Evolutionary conservation across 2,797 vertebrate genomes (phyloP).

Genomic region (Vespertilio murinus): DNA sequence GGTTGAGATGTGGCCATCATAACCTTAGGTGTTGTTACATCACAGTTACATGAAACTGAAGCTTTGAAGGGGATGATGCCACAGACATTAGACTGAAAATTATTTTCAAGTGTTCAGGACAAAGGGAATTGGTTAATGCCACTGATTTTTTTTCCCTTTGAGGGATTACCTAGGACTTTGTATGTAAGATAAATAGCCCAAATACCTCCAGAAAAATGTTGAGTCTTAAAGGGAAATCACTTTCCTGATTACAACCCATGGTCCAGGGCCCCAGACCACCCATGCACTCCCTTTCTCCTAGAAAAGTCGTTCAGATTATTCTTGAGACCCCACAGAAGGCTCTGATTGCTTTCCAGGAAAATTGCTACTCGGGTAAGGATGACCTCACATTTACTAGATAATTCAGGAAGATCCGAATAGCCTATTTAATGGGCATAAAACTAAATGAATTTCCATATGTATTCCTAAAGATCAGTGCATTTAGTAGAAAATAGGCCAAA

Average conservation of each 20-base stretch:
- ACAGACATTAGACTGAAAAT: constrained; percentile 27
- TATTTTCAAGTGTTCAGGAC: constrained; percentile 25
- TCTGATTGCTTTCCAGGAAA: constrained; percentile 46
- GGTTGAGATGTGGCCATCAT: not conserved
- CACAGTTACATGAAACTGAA: constrained; percentile 8
- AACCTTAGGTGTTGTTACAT: not conserved
- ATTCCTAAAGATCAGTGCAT: constrained; percentile 1
- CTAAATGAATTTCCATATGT: constrained; percentile 5
- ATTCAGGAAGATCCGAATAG: constrained; percentile 32
- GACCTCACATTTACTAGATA: constrained; percentile 44
- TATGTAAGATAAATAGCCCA: not conserved
- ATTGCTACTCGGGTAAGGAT: constrained; percentile 35
- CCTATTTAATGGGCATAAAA: constrained; percentile 43
- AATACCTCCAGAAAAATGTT: not conserved
- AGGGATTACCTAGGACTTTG: not conserved
- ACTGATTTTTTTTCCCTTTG: not conserved
- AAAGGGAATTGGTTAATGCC: constrained; percentile 26
- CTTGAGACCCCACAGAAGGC: constrained; percentile 10
- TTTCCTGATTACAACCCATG: not conserved
- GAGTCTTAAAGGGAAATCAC: not conserved
- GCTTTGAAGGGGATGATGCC: not conserved
- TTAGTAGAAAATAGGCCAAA: constrained; percentile 43
- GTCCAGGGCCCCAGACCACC: not conserved
- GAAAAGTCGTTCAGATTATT: not conserved
- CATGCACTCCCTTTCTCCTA: not conserved